A percentile compares a stretch with the other conserved stretches of the same genome.
Conservation (phyloP, 2,113 vertebrate genomes). For the Arothron firmamentum region DNA sequence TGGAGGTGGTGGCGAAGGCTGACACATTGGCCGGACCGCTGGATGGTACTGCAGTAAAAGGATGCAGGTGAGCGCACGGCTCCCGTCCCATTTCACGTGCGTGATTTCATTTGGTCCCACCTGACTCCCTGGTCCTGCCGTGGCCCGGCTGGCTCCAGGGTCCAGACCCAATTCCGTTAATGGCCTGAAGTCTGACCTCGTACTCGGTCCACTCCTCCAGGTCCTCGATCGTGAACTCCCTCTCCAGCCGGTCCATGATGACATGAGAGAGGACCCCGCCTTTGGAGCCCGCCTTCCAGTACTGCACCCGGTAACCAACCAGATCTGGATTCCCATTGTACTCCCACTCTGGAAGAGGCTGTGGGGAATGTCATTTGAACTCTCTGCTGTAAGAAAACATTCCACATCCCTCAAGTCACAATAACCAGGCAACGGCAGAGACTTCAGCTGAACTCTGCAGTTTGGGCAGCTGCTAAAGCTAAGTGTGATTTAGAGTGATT, state of each 20-base stretch:
- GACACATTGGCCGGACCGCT: conserved; percentile 90
- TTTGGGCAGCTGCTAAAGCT: background rate
- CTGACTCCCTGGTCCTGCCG: conserved; percentile 83
- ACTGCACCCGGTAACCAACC: conserved; percentile 89
- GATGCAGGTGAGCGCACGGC: background rate
- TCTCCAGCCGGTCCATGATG: conserved; percentile 85
- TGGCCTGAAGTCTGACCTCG: conserved; percentile 87
- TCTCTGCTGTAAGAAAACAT: conserved; percentile 6
- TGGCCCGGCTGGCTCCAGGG: conserved; percentile 85
- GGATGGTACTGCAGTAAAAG: conserved; percentile 82
- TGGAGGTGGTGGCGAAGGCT: conserved; percentile 88
- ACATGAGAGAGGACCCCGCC: conserved; percentile 78
- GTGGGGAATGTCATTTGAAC: conserved; percentile 23
- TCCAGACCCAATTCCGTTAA: conserved; percentile 89
- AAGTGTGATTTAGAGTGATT: conserved; percentile 12
- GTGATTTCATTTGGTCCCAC: conserved; percentile 50
- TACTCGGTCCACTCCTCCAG: conserved; percentile 97
- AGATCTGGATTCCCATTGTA: conserved; percentile 96
- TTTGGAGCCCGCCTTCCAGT: conserved; percentile 74
- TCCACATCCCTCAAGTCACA: background rate
- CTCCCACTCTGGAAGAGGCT: conserved; percentile 95
- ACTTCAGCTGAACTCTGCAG: background rate
- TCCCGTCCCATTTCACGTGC: background rate
- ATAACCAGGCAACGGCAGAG: background rate
- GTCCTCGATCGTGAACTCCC: conserved; percentile 94